phyloP scores from a whole-genome alignment of 2,797 vertebrate species.

The Odontamblyopus lacepedii region DNA sequence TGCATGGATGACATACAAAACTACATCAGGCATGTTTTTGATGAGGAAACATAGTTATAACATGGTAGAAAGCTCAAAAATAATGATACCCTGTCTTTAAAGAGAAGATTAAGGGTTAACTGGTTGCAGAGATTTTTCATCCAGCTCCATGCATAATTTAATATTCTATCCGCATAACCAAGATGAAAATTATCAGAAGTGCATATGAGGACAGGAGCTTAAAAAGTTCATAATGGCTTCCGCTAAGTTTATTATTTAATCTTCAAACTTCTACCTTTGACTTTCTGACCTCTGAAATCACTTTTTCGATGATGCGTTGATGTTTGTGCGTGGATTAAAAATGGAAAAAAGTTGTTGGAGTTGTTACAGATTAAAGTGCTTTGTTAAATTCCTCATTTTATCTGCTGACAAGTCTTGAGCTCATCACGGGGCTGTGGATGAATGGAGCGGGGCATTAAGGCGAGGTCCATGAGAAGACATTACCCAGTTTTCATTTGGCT shows the following conservation, averaged over 20 bases:
- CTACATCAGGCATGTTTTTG: no score
- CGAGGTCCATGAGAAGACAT: conserved; percentile 61
- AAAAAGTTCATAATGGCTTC: background rate
- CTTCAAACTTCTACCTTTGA: conserved; percentile 55
- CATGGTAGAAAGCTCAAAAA: no score
- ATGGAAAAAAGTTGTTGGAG: conserved; percentile 47
- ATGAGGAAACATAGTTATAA: no score
- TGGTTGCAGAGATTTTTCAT: background rate
- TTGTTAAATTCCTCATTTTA: conserved; percentile 66
- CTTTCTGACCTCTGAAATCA: conserved; percentile 35
- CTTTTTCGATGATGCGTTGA: conserved; percentile 34
- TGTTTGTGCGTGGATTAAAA: background rate
- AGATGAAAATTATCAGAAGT: background rate
- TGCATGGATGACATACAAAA: no score
- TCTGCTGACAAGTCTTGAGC: conserved; percentile 42
- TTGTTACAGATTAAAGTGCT: conserved; percentile 66
- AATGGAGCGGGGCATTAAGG: conserved; percentile 64
- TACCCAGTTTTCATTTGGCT: conserved; percentile 64
- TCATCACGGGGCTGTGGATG: conserved; percentile 49
- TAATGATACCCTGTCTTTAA: background rate
- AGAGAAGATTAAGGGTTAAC: background rate
- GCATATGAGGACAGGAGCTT: conserved; percentile 6
- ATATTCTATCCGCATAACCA: background rate
- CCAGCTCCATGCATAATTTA: conserved; percentile 2
- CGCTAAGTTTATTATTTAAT: conserved; percentile 22